Percentiles rank a stretch among this genome's conserved stretches.
phyloP scores from a whole-genome alignment of 1,140 invertebrate species.

The Drosophila ananassae region DNA sequence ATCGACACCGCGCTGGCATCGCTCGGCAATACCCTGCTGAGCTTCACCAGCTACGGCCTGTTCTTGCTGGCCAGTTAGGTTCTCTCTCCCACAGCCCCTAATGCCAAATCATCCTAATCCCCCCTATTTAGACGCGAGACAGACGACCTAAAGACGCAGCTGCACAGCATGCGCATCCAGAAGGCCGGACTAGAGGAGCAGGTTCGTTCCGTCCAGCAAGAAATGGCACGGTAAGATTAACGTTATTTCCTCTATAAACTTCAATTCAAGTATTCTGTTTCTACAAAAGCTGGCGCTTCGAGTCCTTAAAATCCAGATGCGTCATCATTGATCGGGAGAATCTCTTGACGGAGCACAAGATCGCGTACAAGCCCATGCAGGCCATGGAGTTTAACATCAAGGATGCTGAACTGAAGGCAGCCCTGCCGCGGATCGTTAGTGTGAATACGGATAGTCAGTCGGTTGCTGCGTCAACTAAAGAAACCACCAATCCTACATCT shows the following conservation, averaged over 20 bases:
- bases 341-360: constrained; percentile 73
- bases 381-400: constrained; percentile 74
- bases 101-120: constrained; percentile 32
- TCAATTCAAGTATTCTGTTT: neutral
- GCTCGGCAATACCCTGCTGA: constrained; percentile 55
- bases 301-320: constrained; percentile 80
- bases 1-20: constrained; percentile 51
- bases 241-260: accelerated
- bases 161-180: constrained; percentile 72
- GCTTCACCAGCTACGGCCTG: constrained; percentile 53
- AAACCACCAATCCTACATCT: neutral
- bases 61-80: constrained; percentile 55
- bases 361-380: constrained; percentile 65
- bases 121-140: constrained; percentile 80
- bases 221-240: constrained; percentile 68
- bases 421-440: constrained; percentile 64
- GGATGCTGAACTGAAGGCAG: constrained; percentile 58
- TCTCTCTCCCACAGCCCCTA: constrained; percentile 2
- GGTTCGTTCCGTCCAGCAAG: constrained; percentile 70
- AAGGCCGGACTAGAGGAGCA: constrained; percentile 77
- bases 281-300: constrained; percentile 76
- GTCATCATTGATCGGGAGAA: constrained; percentile 79
- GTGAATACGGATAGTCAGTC: constrained; percentile 1
- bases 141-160: constrained; percentile 74
- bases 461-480: neutral